These are phyloP conservation scores for Byasa hedistus DNA, from an alignment of 2,888 invertebrate species.

Conservation along the genomic window DNA sequence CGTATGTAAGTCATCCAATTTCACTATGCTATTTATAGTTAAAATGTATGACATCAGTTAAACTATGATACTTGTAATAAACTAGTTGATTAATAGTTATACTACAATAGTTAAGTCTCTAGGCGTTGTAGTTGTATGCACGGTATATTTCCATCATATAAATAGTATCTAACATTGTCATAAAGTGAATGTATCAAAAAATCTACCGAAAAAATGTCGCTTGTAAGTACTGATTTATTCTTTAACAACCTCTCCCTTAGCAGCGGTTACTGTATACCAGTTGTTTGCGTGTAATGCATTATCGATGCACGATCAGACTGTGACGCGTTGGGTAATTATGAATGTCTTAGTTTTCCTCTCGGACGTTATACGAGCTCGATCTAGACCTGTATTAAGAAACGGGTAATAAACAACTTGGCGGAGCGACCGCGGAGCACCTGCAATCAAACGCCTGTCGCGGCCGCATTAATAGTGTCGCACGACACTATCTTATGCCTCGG, in stretches of 20 bases:
- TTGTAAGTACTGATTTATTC: background rate
- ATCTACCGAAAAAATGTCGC: background rate
- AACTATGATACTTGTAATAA: no score
- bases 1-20: no score
- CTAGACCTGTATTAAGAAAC: conserved; percentile 42
- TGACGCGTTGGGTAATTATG: conserved; percentile 67
- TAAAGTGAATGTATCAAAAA: no score
- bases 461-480: conserved; percentile 61
- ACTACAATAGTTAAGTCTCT: no score
- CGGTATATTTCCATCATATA: no score
- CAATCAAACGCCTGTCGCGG: conserved; percentile 66
- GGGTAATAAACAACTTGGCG: conserved; percentile 55
- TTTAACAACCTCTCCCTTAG: background rate
- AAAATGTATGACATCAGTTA: no score
- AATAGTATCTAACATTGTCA: no score
- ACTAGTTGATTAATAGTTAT: no score
- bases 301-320: conserved; percentile 48
- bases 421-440: conserved; percentile 48
- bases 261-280: conserved; percentile 3
- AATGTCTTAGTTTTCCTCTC: conserved; percentile 46
- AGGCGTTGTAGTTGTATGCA: no score
- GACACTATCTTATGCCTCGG: conserved; percentile 53
- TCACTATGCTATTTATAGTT: no score
- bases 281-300: conserved; percentile 16
- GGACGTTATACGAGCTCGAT: conserved; percentile 34